A percentile compares a stretch with the other conserved stretches of the same genome.
Conservation (phyloP, 2,888 invertebrate genomes). For the Cosmia trapezina region DNA sequence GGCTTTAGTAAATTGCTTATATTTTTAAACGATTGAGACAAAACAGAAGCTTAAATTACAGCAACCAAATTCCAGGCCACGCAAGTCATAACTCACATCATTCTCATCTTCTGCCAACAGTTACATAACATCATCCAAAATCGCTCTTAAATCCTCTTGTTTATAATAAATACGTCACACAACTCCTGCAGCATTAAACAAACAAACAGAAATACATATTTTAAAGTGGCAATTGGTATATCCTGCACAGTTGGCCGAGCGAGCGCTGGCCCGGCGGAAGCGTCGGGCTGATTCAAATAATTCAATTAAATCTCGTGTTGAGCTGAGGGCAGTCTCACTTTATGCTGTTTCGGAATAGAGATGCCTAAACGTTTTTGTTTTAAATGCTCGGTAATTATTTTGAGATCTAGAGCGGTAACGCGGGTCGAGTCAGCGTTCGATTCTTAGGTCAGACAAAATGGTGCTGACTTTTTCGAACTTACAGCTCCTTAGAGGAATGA, state of each 20-base stretch:
- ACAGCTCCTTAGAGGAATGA: background rate
- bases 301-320: slow-evolving; percentile 87
- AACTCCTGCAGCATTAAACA: slow-evolving; percentile 42
- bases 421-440: slow-evolving; percentile 12
- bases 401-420: background rate
- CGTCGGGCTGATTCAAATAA: slow-evolving; percentile 89
- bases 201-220: slow-evolving; percentile 79
- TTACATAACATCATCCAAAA: slow-evolving; percentile 38
- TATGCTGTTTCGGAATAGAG: slow-evolving; percentile 81
- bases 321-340: slow-evolving; percentile 84
- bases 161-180: slow-evolving; percentile 30
- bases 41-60: background rate
- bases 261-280: slow-evolving; percentile 81
- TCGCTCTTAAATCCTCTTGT: slow-evolving; percentile 13
- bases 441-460: background rate
- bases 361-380: slow-evolving; percentile 65
- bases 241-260: slow-evolving; percentile 80
- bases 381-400: slow-evolving; percentile 31
- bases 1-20: background rate
- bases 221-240: slow-evolving; percentile 86
- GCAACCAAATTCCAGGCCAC: slow-evolving; percentile 7
- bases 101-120: slow-evolving; percentile 25
- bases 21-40: background rate
- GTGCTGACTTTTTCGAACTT: background rate
- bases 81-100: background rate